Evolutionary conservation across 1,140 invertebrate species (phyloP), one percentile per base, ranked within the genome.

Genomic region (Scaptomyza montana): DNA sequence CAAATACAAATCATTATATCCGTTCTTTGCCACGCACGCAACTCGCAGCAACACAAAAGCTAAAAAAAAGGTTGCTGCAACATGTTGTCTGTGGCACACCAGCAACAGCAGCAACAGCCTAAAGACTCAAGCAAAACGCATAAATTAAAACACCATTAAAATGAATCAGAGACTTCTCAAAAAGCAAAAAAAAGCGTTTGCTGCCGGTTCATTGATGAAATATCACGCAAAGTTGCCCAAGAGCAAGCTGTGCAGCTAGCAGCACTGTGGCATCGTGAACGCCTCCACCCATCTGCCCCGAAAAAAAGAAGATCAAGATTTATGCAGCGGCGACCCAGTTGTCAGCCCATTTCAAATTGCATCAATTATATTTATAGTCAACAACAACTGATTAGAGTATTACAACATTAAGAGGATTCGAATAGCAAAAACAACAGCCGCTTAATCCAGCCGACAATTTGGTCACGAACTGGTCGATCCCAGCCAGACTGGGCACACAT

Each of bases 191-290:
- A 36, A 39, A 50, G 53, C 30, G 9, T 13, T 30, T 63, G 57
- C 47, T 41, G 21, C 30, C 39, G 33, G 7, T 36, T 75, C 73
- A 75, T 75, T 75, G 73, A 72, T 65, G 67, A 56, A 68, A 61
- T 49, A 60, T 74, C 46, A 89, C 85, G 84, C 84, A 80, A 89
- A 85, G 80, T 89, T 89, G 74, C 85, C 73, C 74, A 89, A 89
- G 80, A 67, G 64, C 46, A 47, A 9, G 57, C 39, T 43, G 39
- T 43, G 57, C 43, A 47, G n/a, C 41, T 16, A 30, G 10, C 9
- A 13, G 13, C 8, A 33, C 10, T 47, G 28, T 8, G n/a, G 57
- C 45, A 28, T 43, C 39, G 16, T 33, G 25, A 9, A 71, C 53
- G 69, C 63, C 56, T 43, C 70, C 70, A 39, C 65, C 47, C 36